Evolutionary conservation across 2,113 vertebrate genomes (phyloP), one percentile per base, ranked within the genome.

Genomic region (Mesitornis unicolor): DNA sequence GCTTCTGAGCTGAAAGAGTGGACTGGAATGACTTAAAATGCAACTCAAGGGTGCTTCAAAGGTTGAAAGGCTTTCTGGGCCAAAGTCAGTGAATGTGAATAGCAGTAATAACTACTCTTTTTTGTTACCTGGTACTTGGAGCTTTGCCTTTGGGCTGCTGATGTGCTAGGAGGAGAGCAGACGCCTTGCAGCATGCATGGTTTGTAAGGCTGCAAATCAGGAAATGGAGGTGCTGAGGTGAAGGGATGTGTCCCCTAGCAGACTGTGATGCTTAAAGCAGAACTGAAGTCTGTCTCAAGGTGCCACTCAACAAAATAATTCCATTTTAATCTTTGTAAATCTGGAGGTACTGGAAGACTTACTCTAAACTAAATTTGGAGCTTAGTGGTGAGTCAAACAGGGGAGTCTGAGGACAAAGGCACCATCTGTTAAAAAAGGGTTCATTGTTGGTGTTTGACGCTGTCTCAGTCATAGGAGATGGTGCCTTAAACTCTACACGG

Each of bases 31-130:
- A 74, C 84, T 92, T 84, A 77, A 93, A 94, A 87, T 89, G 82
- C 79, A 92, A 56, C 60, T 95, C 82, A 70, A 74, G 36, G 60
- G 36, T 86, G 88, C 79, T 88, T 93, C 73, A 80, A 89, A 93
- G 75, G 82, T 51, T 93, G 86, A 70, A 93, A 91, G 54, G 60
- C 71, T 95, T 96, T 93, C 88, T 61, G 48, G 90, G 88, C 94
- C 85, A 82, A 92, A 93, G 35, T 18, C 38, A 92, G 42, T 64
- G 64, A 93, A 90, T 92, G 61, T 53, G 84, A 94, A 93, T 70
- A 79, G 50, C 45, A 43, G 43, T 64, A 87, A 78, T 95, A 95
- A 73, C 54, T 85, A 33, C 19, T 51, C 35, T 54, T 68, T 70
- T 90, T 86, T 79, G 76, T 86, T 92, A 77, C 40, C 47, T 76